phyloP scores from a whole-genome alignment of 2,113 vertebrate genomes.

The Aptenodytes patagonicus region DNA sequence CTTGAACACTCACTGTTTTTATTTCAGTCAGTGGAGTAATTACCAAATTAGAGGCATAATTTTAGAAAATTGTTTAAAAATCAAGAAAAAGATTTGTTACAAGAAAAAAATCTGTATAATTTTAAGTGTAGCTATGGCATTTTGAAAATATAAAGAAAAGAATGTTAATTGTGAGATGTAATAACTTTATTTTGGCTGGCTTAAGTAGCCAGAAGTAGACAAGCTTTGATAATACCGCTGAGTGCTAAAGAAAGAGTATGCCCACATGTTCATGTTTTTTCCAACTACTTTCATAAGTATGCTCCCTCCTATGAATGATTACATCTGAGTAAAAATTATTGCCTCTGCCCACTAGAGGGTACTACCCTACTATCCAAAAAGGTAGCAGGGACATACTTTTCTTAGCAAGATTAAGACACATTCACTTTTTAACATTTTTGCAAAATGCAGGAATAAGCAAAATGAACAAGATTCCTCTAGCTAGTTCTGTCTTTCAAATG shows the following conservation, averaged over 20 bases:
- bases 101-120: not conserved
- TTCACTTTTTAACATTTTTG: not conserved
- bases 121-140: not conserved
- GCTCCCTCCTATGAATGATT: not conserved
- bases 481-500: not conserved
- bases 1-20: not conserved
- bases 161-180: not conserved
- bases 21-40: not conserved
- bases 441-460: not conserved
- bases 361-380: not conserved
- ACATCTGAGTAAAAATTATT: not conserved
- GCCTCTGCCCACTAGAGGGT: conserved; percentile 57
- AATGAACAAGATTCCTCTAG: not conserved
- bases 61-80: not conserved
- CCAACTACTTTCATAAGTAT: not conserved
- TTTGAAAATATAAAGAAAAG: not conserved
- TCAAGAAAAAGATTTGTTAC: fast-evolving
- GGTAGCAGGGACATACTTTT: not conserved
- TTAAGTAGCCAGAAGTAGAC: not conserved
- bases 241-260: not conserved
- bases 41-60: not conserved
- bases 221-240: not conserved
- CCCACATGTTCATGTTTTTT: fast-evolving
- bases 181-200: not conserved
- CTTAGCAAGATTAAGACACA: not conserved